A percentile compares a stretch with the other conserved stretches of the same genome.
Evolutionary conservation across 2,113 vertebrate genomes (phyloP).

Genomic region (Cyrtonyx montezumae): DNA sequence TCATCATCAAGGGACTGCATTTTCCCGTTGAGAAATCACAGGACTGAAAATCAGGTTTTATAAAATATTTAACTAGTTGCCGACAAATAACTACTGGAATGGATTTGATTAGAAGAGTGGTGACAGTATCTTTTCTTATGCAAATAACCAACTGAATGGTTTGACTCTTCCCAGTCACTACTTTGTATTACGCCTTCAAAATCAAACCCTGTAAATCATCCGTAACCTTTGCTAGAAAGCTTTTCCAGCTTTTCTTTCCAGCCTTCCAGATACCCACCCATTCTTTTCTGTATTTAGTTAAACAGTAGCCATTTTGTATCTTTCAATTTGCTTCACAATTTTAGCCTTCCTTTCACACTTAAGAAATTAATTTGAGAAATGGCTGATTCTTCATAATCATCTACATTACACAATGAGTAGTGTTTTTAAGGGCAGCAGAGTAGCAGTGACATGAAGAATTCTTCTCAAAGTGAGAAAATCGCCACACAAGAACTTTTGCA

Average conservation of each 20-base stretch:
- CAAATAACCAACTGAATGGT: constrained; percentile 3
- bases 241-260: background rate
- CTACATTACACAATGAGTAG: background rate
- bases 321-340: background rate
- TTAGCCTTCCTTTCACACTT: background rate
- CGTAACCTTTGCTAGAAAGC: background rate
- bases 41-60: constrained; percentile 75
- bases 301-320: background rate
- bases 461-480: background rate
- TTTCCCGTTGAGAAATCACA: constrained; percentile 78
- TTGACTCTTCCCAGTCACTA: background rate
- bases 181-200: constrained; percentile 20
- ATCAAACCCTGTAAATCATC: background rate
- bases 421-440: background rate
- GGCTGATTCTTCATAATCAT: background rate
- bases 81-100: constrained; percentile 63
- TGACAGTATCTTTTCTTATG: constrained; percentile 33
- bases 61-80: constrained; percentile 72
- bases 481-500: background rate
- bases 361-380: background rate
- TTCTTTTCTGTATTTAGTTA: background rate
- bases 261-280: background rate
- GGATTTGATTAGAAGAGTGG: constrained; percentile 43
- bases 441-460: background rate
- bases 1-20: constrained; percentile 78